Percentiles rank a stretch among this genome's conserved stretches.
Evolutionary conservation across 1,140 invertebrate genomes (phyloP).

Genomic region (Drosophila yakuba): DNA sequence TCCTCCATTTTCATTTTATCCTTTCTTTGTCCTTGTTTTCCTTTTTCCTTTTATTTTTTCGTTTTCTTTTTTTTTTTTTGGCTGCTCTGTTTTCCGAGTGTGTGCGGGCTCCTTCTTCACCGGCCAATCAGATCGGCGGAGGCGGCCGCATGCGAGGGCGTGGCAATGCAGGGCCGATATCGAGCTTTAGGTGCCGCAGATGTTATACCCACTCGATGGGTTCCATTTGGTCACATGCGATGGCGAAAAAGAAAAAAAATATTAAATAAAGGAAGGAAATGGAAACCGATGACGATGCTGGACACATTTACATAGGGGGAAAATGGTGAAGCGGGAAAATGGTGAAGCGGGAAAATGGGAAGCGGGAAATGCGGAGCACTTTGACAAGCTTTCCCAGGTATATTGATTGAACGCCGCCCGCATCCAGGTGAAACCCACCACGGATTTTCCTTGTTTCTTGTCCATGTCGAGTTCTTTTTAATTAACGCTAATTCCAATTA

Average conservation of each 20-base stretch:
- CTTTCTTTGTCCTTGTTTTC: conserved; percentile 6
- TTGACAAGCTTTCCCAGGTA: conserved; percentile 41
- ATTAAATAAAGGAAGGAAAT: neutral
- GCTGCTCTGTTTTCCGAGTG: conserved; percentile 13
- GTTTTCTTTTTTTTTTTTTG: conserved; percentile 14
- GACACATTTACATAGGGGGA: conserved; percentile 38
- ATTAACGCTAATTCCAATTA: conserved; percentile 61
- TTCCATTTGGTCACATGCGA: conserved; percentile 12
- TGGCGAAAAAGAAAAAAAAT: neutral
- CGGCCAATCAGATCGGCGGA: conserved; percentile 65
- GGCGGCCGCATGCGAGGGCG: conserved; percentile 56
- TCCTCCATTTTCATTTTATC: conserved; percentile 14
- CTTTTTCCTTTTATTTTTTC: neutral
- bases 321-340: too few relatives aligned
- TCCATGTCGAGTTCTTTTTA: conserved; percentile 35
- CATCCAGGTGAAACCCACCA: conserved; percentile 17
- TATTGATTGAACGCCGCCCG: conserved; percentile 47
- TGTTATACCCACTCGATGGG: conserved; percentile 19
- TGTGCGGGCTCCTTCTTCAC: conserved; percentile 21
- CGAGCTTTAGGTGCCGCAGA: conserved; percentile 38
- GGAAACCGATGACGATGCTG: conserved; percentile 22
- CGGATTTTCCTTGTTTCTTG: conserved; percentile 5
- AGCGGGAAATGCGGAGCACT: neutral
- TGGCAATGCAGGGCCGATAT: conserved; percentile 56
- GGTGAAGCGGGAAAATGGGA: too few relatives aligned